Evolutionary conservation across 2,113 vertebrate genomes (phyloP).

Genomic region (Lepus europaeus): DNA sequence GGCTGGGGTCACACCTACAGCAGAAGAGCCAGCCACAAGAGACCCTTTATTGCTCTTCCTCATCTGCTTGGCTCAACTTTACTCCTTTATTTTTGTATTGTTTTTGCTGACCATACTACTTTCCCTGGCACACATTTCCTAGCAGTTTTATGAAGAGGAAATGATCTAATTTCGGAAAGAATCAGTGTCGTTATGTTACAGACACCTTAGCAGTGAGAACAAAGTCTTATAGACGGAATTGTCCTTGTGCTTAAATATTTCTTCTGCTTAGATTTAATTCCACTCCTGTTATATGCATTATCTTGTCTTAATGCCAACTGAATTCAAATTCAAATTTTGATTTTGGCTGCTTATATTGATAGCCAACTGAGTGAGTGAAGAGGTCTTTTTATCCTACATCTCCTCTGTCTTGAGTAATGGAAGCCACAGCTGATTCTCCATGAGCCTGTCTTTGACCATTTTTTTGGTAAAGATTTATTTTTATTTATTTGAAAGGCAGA

Average conservation of each 20-base stretch:
- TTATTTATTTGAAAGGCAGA: too few relatives aligned
- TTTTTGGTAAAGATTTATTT: background rate
- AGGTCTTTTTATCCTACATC: background rate
- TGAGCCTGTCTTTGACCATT: background rate
- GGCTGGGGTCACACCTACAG: background rate
- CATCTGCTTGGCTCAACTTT: background rate
- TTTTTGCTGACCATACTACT: background rate
- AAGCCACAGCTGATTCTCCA: background rate
- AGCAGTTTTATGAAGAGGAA: slow-evolving; percentile 13
- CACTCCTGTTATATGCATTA: background rate
- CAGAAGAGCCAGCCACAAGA: background rate
- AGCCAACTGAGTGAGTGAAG: background rate
- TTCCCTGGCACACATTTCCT: slow-evolving; percentile 15
- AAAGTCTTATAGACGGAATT: background rate
- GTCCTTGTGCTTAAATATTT: slow-evolving; percentile 27
- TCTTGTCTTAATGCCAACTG: background rate
- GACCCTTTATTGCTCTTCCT: background rate
- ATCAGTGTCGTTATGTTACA: background rate
- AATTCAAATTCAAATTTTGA: slow-evolving; percentile 18
- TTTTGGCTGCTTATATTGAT: background rate
- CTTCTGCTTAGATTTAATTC: slow-evolving; percentile 54
- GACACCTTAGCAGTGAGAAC: slow-evolving; percentile 14
- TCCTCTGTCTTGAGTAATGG: background rate
- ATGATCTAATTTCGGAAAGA: slow-evolving; percentile 33
- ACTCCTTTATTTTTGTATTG: background rate